phyloP scores from a whole-genome alignment of 2,888 invertebrate genomes.

The Aphodius sticticus region DNA sequence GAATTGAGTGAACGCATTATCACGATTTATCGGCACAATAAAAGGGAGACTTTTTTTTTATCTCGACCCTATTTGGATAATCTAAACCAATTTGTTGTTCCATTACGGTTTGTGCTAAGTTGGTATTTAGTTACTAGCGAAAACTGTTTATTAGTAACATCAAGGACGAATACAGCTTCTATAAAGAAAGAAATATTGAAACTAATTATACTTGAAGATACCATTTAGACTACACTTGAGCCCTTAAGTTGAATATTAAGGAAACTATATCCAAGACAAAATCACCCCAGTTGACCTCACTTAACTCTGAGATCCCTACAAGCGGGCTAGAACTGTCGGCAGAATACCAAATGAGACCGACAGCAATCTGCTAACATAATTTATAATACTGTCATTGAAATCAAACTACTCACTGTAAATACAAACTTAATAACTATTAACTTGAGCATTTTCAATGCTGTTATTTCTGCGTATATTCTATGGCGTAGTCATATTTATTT shows the following conservation, averaged over 20 bases:
- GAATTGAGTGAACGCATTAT: slow-evolving; percentile 18
- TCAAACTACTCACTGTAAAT: neutral
- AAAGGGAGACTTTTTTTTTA: slow-evolving; percentile 13
- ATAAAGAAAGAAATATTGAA: too few species aligned
- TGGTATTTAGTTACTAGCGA: neutral
- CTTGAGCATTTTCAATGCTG: neutral
- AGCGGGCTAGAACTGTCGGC: neutral
- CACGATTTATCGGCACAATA: slow-evolving; percentile 15
- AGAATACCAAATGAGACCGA: neutral
- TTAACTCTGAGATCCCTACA: neutral
- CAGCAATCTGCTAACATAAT: neutral
- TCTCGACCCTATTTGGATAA: neutral
- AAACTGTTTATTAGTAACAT: too few species aligned
- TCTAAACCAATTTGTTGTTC: neutral
- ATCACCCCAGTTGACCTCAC: neutral
- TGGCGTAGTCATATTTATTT: neutral
- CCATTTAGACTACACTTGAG: too few species aligned
- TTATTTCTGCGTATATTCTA: neutral
- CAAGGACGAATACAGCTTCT: too few species aligned
- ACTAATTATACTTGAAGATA: too few species aligned
- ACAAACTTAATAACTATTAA: neutral
- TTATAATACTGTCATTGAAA: neutral
- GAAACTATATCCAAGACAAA: neutral
- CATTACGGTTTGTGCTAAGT: neutral
- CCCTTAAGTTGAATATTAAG: neutral